A percentile compares a stretch with the other conserved stretches of the same genome.
These are phyloP conservation scores for Rhagologus leucostigma DNA, from an alignment of 2,113 vertebrate species.

Conservation along the genomic window DNA sequence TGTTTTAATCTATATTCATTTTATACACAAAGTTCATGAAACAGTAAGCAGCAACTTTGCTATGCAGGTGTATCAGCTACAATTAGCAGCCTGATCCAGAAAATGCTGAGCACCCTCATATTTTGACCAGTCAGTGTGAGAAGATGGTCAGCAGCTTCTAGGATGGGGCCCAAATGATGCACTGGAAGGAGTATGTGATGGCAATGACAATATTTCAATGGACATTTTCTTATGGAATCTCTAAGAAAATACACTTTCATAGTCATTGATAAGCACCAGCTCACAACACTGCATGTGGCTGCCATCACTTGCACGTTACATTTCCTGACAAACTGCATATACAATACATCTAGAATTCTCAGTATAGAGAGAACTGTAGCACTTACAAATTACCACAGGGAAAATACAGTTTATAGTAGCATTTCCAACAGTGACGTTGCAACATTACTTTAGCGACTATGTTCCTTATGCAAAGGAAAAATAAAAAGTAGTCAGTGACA, in stretches of 20 bases:
- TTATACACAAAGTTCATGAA: slow-evolving; percentile 50
- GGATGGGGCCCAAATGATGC: neutral
- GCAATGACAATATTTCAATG: slow-evolving; percentile 2
- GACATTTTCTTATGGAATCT: neutral
- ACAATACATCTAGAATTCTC: slow-evolving; percentile 41
- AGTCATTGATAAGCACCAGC: slow-evolving; percentile 17
- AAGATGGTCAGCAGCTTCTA: neutral
- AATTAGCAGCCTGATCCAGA: slow-evolving; percentile 26
- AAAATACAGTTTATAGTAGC: slow-evolving; percentile 13
- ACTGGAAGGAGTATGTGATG: neutral
- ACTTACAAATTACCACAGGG: slow-evolving; percentile 28
- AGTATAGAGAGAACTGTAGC: neutral
- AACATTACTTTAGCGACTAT: slow-evolving; percentile 23
- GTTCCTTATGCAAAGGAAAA: slow-evolving; percentile 42
- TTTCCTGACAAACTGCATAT: neutral
- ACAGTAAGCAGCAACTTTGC: slow-evolving; percentile 14
- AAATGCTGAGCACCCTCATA: neutral
- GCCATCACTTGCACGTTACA: neutral
- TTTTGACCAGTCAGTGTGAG: neutral
- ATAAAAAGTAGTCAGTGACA: slow-evolving; percentile 43
- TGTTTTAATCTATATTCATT: slow-evolving; percentile 37
- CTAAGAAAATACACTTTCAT: slow-evolving; percentile 27
- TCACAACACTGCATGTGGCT: neutral
- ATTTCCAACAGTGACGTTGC: slow-evolving; percentile 33
- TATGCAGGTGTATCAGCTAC: slow-evolving; percentile 7